A percentile compares a stretch with the other conserved stretches of the same genome.
These are phyloP conservation scores for Cephus nigrinus DNA, from an alignment of 2,888 invertebrate species.

Conservation along the genomic window DNA sequence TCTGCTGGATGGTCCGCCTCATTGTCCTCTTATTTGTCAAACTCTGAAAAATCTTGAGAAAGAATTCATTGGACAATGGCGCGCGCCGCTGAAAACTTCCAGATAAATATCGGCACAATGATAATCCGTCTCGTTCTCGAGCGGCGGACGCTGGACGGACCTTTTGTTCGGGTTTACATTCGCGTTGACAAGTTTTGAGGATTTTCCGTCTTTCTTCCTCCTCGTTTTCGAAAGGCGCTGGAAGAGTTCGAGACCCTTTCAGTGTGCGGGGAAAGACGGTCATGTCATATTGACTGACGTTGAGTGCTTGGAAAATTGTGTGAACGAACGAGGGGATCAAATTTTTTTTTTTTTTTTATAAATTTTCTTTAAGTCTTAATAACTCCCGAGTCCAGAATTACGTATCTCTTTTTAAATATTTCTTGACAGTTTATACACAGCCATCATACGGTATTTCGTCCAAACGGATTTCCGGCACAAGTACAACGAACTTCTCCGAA, in stretches of 20 bases:
- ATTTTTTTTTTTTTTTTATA: neutral
- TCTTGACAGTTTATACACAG: neutral
- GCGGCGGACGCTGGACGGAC: conserved; percentile 9
- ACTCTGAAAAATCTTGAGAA: conserved; percentile 29
- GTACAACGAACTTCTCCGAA: neutral
- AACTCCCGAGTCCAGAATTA: neutral
- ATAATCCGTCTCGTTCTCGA: conserved; percentile 48
- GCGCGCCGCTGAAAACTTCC: conserved; percentile 35
- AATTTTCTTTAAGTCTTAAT: neutral
- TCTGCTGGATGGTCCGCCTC: conserved; percentile 25
- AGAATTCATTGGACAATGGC: conserved; percentile 32
- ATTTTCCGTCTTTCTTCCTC: conserved; percentile 22
- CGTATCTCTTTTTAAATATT: neutral
- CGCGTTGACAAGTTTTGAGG: conserved; percentile 40
- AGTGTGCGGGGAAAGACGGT: conserved; percentile 29
- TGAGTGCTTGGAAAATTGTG: conserved; percentile 53
- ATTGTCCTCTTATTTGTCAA: conserved; percentile 47
- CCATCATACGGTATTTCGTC: neutral
- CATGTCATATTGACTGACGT: conserved; percentile 31
- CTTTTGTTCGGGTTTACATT: conserved; percentile 38
- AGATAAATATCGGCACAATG: conserved; percentile 58
- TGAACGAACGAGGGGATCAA: neutral
- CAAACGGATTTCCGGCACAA: neutral
- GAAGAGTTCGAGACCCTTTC: conserved; percentile 3
- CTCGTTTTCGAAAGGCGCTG: neutral